These are phyloP conservation scores for Drusus annulatus DNA, from an alignment of 1,140 invertebrate genomes.

Conservation along the genomic window DNA sequence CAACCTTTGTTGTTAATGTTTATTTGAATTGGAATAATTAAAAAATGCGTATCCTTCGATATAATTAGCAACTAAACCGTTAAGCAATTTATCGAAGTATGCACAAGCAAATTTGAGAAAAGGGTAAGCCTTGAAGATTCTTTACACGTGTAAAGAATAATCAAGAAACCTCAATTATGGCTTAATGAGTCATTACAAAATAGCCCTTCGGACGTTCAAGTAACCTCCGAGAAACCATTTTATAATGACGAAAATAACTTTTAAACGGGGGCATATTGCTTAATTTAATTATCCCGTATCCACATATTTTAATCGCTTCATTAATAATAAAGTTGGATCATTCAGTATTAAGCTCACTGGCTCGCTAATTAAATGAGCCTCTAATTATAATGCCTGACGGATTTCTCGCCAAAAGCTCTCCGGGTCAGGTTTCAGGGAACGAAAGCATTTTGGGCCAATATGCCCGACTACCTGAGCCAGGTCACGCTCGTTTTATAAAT, in stretches of 20 bases:
- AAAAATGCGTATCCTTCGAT: too few species aligned
- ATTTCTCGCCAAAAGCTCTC: slow-evolving; percentile 13
- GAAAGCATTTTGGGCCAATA: neutral
- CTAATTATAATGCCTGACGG: slow-evolving; percentile 49
- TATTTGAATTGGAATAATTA: too few species aligned
- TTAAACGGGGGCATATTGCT: neutral
- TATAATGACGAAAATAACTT: neutral
- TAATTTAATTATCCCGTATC: slow-evolving; percentile 8
- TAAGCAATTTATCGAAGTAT: too few species aligned
- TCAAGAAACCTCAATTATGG: too few species aligned
- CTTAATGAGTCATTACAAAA: neutral
- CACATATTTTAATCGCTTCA: slow-evolving; percentile 3
- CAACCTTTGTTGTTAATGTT: too few species aligned
- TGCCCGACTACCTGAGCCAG: too few species aligned
- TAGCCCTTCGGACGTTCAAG: neutral
- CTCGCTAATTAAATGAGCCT: slow-evolving; percentile 51
- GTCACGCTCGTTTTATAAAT: too few species aligned
- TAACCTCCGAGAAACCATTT: neutral
- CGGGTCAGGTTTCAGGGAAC: neutral
- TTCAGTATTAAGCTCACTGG: slow-evolving; percentile 46
- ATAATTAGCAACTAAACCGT: too few species aligned
- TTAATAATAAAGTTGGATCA: slow-evolving; percentile 10
- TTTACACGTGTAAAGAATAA: too few species aligned
- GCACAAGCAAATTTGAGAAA: neutral
- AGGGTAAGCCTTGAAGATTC: neutral